Base-by-base conservation (phyloP, 92 coral and sea anemone species). In the Bergia puertoricense region DNA sequence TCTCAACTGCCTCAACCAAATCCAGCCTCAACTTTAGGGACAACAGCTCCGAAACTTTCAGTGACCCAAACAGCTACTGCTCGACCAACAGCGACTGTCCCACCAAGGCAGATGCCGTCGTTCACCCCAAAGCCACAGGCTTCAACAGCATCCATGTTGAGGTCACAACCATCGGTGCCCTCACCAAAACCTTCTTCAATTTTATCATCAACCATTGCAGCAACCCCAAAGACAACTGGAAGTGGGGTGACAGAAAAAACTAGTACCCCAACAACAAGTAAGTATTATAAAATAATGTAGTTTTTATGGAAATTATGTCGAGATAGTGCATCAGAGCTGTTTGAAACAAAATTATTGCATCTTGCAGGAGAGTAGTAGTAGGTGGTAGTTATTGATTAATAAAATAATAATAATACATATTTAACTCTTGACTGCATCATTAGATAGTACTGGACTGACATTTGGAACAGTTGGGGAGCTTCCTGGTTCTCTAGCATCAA, bases 401-500 rank as follows among this genome's bases (percentile, higher is more conserved):
- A 54, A 54, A 30, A 30, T 30, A 30, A 30, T 30, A 30, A 54
- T 54, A 54, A 10, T 10, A 54, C 11, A 54, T 13, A 54, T 4
- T 18, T 2, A 6, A 57, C 2, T 5, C 15, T 68, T 0, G 2
- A 14, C 66, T 36, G 74, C 44, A 15, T 40, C 4, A 84, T 85
- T 82, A 94, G 98, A 93, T 79, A 93, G 95, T 72, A 87, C 94
- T 74, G 99, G 99, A 1, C 83, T 97, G 87, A 95, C 99, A 38
- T 97, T 93, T 81, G 87, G 87, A 14, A 93, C 93, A 14, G 91
- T 97, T 13, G 99, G 99, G 30, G 99, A 95, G 36, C 92, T 97
- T 6, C 99, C 99, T 10, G 98, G 98, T 30, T 97, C 99, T 22
- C 89, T 97, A 83, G 99, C 99, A 37, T 86, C 95, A 1, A 93